These are phyloP conservation scores for Tachysurus vachellii DNA, from an alignment of 2,113 vertebrate genomes.

Conservation along the genomic window DNA sequence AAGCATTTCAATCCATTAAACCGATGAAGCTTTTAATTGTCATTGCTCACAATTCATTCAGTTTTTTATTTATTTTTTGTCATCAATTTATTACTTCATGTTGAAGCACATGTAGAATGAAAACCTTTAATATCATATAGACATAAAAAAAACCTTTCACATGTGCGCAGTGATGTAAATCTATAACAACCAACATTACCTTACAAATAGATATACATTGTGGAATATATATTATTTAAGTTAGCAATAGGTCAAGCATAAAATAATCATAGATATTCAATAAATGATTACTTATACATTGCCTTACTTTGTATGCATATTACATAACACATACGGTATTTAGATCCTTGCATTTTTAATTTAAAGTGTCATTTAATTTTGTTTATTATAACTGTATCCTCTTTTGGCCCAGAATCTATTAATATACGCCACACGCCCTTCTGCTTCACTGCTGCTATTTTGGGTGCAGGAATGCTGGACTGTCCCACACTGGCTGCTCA, in stretches of 20 bases:
- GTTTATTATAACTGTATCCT: slow-evolving; percentile 34
- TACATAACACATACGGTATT: not conserved
- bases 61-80: not conserved
- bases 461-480: slow-evolving; percentile 47
- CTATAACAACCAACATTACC: not conserved
- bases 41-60: not conserved
- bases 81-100: not conserved
- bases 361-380: not conserved
- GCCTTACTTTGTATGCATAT: not conserved
- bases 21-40: not conserved
- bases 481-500: not conserved
- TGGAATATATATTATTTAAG: not conserved
- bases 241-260: not conserved
- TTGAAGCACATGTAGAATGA: not conserved
- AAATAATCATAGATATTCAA: not conserved
- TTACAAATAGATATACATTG: not conserved
- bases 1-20: not conserved
- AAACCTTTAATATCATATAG: not conserved
- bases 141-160: not conserved
- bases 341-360: not conserved
- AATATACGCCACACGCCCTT: slow-evolving; percentile 51
- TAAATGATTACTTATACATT: not conserved
- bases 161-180: not conserved
- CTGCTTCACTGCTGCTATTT: slow-evolving; percentile 51
- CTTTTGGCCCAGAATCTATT: slow-evolving; percentile 51